These are phyloP conservation scores for Clistopyga incitator DNA, from an alignment of 2,888 invertebrate genomes.

Conservation along the genomic window DNA sequence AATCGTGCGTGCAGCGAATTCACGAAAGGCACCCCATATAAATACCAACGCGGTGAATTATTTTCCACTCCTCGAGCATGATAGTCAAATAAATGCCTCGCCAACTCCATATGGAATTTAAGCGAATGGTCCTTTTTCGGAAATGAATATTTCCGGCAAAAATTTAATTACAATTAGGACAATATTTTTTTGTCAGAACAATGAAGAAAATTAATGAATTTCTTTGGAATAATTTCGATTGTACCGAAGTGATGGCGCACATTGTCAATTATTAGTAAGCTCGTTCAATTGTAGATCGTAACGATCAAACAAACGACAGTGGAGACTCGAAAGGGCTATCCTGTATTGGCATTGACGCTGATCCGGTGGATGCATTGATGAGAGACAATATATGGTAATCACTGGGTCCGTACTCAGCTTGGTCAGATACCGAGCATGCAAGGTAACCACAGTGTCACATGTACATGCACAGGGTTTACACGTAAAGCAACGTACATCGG, in stretches of 20 bases:
- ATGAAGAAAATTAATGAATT: too few species aligned
- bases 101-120: not conserved
- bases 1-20: constrained; percentile 27
- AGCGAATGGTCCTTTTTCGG: too few species aligned
- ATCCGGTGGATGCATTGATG: constrained; percentile 11
- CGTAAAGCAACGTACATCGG: too few species aligned
- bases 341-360: not conserved
- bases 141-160: too few species aligned
- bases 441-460: not conserved
- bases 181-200: not conserved
- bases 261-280: too few species aligned
- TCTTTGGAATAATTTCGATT: too few species aligned
- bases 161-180: not conserved
- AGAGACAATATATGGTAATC: constrained; percentile 17
- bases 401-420: not conserved
- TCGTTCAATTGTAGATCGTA: not conserved
- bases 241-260: too few species aligned
- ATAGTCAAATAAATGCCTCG: not conserved
- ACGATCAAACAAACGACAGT: not conserved
- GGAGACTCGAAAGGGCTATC: not conserved
- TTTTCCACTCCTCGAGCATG: constrained; percentile 1
- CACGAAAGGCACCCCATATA: not conserved
- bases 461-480: not conserved
- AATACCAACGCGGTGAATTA: constrained; percentile 8
- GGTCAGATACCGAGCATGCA: not conserved